Percentiles rank a stretch among this genome's conserved stretches.
phyloP scores from a whole-genome alignment of 2,113 vertebrate genomes.

The Chaenocephalus aceratus region DNA sequence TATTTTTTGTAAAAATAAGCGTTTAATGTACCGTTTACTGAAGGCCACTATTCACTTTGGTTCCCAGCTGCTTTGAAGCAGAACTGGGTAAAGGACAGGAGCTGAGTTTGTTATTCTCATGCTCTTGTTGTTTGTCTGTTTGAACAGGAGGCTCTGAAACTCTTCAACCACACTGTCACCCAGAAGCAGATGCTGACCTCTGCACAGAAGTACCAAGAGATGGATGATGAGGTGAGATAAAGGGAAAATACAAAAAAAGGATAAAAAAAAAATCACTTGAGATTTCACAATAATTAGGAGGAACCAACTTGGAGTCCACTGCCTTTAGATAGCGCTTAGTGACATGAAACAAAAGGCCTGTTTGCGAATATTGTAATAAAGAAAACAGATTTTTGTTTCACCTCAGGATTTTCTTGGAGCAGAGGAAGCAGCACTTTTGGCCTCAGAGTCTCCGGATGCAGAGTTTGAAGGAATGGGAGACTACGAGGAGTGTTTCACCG shows the following conservation, averaged over 20 bases:
- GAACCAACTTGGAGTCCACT: background rate
- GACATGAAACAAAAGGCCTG: background rate
- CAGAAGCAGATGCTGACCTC: slow-evolving; percentile 87
- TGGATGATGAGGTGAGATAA: slow-evolving; percentile 85
- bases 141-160: slow-evolving; percentile 85
- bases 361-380: background rate
- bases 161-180: slow-evolving; percentile 81
- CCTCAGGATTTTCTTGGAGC: slow-evolving; percentile 59
- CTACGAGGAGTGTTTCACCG: slow-evolving; percentile 89
- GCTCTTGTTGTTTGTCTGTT: background rate
- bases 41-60: background rate
- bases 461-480: slow-evolving; percentile 90
- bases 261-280: too few relatives aligned
- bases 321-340: too few relatives aligned
- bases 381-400: background rate
- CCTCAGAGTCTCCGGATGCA: slow-evolving; percentile 67
- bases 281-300: background rate
- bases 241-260: too few relatives aligned
- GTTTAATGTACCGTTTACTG: background rate
- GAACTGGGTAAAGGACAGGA: background rate
- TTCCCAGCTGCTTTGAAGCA: background rate
- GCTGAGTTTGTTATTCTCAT: background rate
- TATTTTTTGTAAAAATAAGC: background rate
- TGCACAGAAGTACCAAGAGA: slow-evolving; percentile 77
- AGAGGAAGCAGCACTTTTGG: slow-evolving; percentile 44